Evolutionary conservation across 2,113 vertebrate species (phyloP).

Genomic region (Cathartes aura): DNA sequence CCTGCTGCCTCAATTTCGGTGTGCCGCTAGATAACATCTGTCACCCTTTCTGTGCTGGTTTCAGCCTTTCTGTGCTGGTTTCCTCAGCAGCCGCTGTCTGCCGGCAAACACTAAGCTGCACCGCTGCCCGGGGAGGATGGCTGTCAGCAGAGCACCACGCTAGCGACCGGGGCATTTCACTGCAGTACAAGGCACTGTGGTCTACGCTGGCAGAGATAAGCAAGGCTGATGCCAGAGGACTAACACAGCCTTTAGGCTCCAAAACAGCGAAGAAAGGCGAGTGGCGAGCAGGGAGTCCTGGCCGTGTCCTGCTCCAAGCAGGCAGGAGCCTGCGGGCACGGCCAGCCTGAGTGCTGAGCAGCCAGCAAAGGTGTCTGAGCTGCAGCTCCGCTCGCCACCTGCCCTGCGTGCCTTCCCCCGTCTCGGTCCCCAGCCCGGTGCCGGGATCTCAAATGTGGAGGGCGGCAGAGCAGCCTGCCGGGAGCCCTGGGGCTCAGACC

Average conservation of each 20-base stretch:
- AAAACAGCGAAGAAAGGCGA: rapidly evolving
- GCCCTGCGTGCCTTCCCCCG: rapidly evolving
- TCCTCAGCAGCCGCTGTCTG: neutral
- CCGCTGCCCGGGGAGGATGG: rapidly evolving
- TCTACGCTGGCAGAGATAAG: rapidly evolving
- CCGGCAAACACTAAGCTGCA: rapidly evolving
- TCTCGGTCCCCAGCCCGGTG: rapidly evolving
- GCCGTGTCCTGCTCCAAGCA: rapidly evolving
- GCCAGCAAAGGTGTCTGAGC: rapidly evolving
- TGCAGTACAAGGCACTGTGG: rapidly evolving
- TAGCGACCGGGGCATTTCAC: rapidly evolving
- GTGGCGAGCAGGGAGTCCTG: neutral
- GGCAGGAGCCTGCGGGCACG: neutral
- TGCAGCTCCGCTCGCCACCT: rapidly evolving
- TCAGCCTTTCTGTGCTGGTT: no score
- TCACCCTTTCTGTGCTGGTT: neutral
- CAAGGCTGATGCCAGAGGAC: neutral
- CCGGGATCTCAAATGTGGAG: rapidly evolving
- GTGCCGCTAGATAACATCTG: neutral
- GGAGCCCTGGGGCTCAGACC: rapidly evolving
- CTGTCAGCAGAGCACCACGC: rapidly evolving
- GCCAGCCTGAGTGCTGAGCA: rapidly evolving
- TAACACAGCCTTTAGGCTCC: neutral
- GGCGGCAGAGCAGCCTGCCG: neutral
- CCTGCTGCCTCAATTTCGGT: neutral